Percentiles rank a stretch among this genome's conserved stretches.
Evolutionary conservation across 2,113 vertebrate species (phyloP).

Genomic region (Glaucidium brasilianum): DNA sequence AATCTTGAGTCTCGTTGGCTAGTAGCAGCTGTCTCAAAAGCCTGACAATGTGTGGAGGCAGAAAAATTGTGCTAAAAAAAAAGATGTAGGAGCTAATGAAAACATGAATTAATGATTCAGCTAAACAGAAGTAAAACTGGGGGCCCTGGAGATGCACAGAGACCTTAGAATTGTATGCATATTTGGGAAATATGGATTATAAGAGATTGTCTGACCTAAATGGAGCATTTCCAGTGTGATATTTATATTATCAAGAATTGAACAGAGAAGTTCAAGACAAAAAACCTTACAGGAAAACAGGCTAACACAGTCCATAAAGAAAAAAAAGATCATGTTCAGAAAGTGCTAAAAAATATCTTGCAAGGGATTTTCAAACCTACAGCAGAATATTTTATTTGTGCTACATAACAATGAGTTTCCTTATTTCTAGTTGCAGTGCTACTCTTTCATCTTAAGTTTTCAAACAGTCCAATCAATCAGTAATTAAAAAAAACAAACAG

Average conservation of each 20-base stretch:
- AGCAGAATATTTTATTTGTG: not conserved
- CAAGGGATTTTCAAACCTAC: not conserved
- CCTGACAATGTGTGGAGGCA: not conserved
- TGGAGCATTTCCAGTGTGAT: not conserved
- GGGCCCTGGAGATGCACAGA: not conserved
- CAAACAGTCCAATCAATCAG: not conserved
- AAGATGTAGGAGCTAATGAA: not conserved
- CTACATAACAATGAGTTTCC: not conserved
- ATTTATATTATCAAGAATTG: not conserved
- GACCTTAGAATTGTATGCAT: not conserved
- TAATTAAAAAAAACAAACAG: not conserved
- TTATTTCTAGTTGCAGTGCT: not conserved
- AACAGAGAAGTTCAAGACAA: not conserved
- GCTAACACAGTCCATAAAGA: not conserved
- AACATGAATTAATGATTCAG: not conserved
- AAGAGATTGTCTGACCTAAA: not conserved
- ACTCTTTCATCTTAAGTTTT: not conserved
- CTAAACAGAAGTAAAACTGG: not conserved
- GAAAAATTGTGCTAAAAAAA: not conserved
- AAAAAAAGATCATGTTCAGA: not conserved
- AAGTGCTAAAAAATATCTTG: not conserved
- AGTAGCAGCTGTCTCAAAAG: not conserved
- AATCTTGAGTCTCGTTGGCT: not conserved
- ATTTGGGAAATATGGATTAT: not conserved
- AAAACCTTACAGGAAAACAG: not conserved